Evolutionary conservation across 2,113 vertebrate genomes (phyloP), one percentile per base, ranked within the genome.

Genomic region (Corydoras maculifer): DNA sequence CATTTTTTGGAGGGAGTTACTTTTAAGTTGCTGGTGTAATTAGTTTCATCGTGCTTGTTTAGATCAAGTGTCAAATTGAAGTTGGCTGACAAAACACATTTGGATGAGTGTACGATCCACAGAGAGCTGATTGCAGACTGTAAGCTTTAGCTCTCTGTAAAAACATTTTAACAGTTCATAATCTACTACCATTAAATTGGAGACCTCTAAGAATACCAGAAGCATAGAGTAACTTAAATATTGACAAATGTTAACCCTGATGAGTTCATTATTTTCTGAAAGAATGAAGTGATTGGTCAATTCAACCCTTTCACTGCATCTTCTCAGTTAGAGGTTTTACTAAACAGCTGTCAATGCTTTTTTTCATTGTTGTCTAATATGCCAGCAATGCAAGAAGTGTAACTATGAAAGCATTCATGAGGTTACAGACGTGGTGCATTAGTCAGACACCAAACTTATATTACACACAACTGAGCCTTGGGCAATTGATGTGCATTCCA

Each of bases 301-400:
- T 60, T 10, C 12, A n/a, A 30, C 31, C 30, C 35, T 43, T 43
- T 51, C 58, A 25, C 63, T 49, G 32, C 9, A 59, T 29, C 15
- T 6, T 18, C 31, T 69, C 58, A 48, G 73, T 43, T 65, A 58
- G 65, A 9, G 64, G 18, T 32, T 58, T n/a, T 3, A 29, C 18
- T 59, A 54, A 32, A 53, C 61, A 72, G 49, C 60, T 69, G 65
- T 61, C 73, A 43, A 11, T 29, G 8, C 14, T 66, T 49, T n/a
- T 25, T 5, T 58, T 75, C 68, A 32, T 31, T 55, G 65, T 30
- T 69, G 69, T 57, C 69, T 69, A 69, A 78, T 69, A 75, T 68
- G 58, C 48, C 18, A 32, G 12, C 50, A 69, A 60, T 65, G 53
- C 49, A 63, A 77, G 61, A 49, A 50, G 32, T 50, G 35, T 55